Evolutionary conservation across 2,797 vertebrate genomes (phyloP).

Genomic region (Phaenicophaeus curvirostris): DNA sequence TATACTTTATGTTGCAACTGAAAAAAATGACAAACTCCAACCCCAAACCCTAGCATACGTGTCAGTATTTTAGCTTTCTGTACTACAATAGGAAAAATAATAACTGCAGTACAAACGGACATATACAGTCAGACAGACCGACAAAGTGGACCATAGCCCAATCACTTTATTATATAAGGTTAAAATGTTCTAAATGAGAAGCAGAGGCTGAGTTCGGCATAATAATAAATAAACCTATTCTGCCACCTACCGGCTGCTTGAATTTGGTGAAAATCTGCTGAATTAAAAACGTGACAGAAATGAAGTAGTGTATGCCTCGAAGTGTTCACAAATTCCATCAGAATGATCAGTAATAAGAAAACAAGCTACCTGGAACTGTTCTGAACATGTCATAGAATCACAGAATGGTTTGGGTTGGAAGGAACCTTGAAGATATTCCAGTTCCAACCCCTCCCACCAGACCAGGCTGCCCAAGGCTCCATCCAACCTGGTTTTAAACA

Average conservation of each 20-base stretch:
- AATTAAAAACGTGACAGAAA: not conserved
- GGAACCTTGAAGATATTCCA: too few relatives aligned
- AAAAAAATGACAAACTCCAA: not conserved
- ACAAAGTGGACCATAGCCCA: not conserved
- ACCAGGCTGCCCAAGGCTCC: too few relatives aligned
- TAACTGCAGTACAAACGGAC: not conserved
- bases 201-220: fast-evolving
- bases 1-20: not conserved
- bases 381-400: not conserved
- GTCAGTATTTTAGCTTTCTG: not conserved
- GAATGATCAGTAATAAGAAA: not conserved
- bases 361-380: fast-evolving
- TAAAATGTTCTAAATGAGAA: not conserved
- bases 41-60: not conserved
- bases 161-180: not conserved
- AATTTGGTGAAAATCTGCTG: not conserved
- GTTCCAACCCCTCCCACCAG: too few relatives aligned
- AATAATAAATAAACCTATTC: not conserved
- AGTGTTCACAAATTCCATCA: not conserved
- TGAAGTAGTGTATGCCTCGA: not conserved
- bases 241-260: conserved; percentile 49
- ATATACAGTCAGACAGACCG: not conserved
- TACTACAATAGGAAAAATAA: not conserved
- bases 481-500: too few relatives aligned
- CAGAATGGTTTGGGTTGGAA: too few relatives aligned